These are phyloP conservation scores for Rhynchonycteris naso DNA, from an alignment of 2,797 vertebrate genomes.

Conservation along the genomic window DNA sequence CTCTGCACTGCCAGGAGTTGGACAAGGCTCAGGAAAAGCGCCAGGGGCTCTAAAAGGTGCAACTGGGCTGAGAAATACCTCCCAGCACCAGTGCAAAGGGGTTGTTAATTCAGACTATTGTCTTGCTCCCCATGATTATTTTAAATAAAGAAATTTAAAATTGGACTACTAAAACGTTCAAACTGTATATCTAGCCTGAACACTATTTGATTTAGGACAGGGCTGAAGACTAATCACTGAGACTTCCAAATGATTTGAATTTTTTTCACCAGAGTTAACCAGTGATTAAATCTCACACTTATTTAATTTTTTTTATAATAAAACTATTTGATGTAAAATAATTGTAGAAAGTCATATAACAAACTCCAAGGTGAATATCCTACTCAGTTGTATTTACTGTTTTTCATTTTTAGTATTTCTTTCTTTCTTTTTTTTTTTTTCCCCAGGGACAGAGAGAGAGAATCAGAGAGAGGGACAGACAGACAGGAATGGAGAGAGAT, in stretches of 20 bases:
- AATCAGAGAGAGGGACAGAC: no score
- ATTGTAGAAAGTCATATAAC: background rate
- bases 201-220: background rate
- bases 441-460: no score
- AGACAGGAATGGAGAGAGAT: no score
- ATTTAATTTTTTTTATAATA: background rate
- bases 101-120: background rate
- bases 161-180: background rate
- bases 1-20: background rate
- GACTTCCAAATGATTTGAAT: background rate
- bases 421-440: no score
- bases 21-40: background rate
- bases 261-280: background rate
- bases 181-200: background rate
- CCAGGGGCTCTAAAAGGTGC: background rate
- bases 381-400: background rate
- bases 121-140: background rate
- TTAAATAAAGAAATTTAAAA: slow-evolving; percentile 8
- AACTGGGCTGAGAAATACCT: background rate
- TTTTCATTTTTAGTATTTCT: slow-evolving; percentile 24
- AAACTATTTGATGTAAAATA: slow-evolving; percentile 25
- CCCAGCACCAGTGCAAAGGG: background rate
- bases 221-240: background rate
- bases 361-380: background rate
- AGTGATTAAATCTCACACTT: slow-evolving; percentile 19